A percentile compares a stretch with the other conserved stretches of the same genome.
These are phyloP conservation scores for Harpagifer antarcticus DNA, from an alignment of 2,797 vertebrate species.

Conservation along the genomic window DNA sequence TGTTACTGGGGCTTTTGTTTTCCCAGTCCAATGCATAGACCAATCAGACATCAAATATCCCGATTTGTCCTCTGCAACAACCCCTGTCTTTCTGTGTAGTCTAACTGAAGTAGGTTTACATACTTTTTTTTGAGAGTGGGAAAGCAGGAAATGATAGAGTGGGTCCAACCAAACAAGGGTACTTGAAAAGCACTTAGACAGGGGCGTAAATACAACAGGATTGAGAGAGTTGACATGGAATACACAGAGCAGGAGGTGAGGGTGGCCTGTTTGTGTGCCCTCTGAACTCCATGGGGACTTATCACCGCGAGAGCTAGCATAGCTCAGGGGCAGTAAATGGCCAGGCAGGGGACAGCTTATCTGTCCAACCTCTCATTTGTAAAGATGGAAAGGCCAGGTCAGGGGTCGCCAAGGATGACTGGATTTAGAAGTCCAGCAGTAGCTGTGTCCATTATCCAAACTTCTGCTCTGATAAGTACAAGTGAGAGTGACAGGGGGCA, in stretches of 20 bases:
- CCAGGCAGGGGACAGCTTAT: conserved; percentile 79
- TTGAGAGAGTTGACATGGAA: conserved; percentile 72
- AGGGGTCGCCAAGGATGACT: conserved; percentile 82
- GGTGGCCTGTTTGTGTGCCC: conserved; percentile 79
- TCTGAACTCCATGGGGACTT: conserved; percentile 82
- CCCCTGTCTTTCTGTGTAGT: conserved; percentile 53
- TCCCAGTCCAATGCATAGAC: conserved; percentile 30
- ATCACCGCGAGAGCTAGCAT: conserved; percentile 79
- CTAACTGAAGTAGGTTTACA: conserved; percentile 59
- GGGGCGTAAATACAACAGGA: conserved; percentile 73
- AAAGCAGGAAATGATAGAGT: conserved; percentile 64
- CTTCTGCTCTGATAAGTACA: conserved; percentile 85
- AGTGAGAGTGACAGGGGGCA: conserved; percentile 83
- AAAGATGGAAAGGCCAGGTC: conserved; percentile 85
- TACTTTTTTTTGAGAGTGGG: conserved; percentile 36
- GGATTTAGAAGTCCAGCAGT: conserved; percentile 83
- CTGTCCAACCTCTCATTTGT: conserved; percentile 83
- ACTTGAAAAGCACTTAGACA: conserved; percentile 79
- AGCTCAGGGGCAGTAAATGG: conserved; percentile 78
- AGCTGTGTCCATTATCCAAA: conserved; percentile 83
- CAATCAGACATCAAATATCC: conserved; percentile 42
- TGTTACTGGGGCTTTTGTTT: conserved; percentile 67
- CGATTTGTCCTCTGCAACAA: conserved; percentile 21
- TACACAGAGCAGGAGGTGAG: conserved; percentile 76
- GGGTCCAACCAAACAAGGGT: conserved; percentile 51